Base-by-base conservation (phyloP, 1,140 invertebrate species). In the Apis cerana region DNA sequence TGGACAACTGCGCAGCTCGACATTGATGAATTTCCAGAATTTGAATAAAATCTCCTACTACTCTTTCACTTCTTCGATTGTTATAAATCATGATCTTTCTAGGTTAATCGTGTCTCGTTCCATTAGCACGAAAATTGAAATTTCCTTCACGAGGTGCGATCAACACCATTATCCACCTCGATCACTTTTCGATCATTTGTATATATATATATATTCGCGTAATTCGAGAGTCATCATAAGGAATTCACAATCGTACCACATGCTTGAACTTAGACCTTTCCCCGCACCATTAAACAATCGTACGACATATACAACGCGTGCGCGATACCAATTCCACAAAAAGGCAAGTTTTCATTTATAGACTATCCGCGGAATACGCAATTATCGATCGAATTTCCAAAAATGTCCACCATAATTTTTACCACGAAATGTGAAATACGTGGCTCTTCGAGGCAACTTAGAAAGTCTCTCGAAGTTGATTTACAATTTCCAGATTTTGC, bases 401-500 rank as follows among this genome's bases (percentile, higher is more conserved):
- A 79, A 79, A 70, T 56, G 67, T 78, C 3, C 33, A 33, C 33
- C 2, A 33, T 33, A 0, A 4, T 33, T 33, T 33, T 33, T 33
- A 33, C 33, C 33, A 33, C 1, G 2, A 11, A 13, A 13, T 5
- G 0, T 9, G 21, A 64, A n/a, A n/a, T n/a, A 27, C 33, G 43
- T n/a, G 33, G 21, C 65, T 17, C 15, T 4, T 54, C 50, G 77
- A 23, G 77, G 77, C 67, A 7, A 50, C 15, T 64, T 75, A 76
- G 72, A 76, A 75, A 75, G 80, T 76, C n/a, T 33, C 61, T 58
- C 61, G 52, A 10, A 2, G 62, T 81, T 81, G 72, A 81, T 81
- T 81, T 76, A 81, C 72, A 75, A 76, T 81, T 76, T 76, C n/a
- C 80, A 75, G 71, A 81, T 81, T 75, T 76, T 74, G 54, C 70